These are phyloP conservation scores for Lathronympha strigana DNA, from an alignment of 2,888 invertebrate genomes.

Conservation along the genomic window DNA sequence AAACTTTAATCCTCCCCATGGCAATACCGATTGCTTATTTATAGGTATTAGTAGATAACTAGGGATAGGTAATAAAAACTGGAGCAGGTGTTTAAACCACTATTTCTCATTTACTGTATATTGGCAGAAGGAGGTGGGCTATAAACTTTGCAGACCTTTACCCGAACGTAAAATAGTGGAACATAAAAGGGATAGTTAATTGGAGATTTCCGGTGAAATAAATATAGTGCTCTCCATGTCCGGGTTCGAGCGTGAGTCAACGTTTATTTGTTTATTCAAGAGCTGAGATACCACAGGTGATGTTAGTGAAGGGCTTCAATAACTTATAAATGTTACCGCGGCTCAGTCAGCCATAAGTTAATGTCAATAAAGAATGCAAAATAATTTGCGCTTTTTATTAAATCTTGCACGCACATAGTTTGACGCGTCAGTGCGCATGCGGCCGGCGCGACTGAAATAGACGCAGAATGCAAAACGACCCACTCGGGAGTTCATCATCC, in stretches of 20 bases:
- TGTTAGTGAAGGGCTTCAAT: not conserved
- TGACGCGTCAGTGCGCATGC: slow-evolving; percentile 41
- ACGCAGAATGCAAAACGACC: slow-evolving; percentile 68
- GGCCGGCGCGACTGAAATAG: slow-evolving; percentile 63
- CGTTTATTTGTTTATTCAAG: not conserved
- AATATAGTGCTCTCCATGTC: slow-evolving; percentile 10
- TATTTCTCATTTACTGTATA: slow-evolving; percentile 36
- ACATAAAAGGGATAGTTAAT: slow-evolving; percentile 25
- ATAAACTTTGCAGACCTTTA: slow-evolving; percentile 22
- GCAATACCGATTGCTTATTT: slow-evolving; percentile 49
- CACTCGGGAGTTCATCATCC: slow-evolving; percentile 73
- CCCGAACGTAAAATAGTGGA: slow-evolving; percentile 3
- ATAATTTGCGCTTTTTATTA: slow-evolving; percentile 31
- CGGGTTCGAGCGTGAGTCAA: not conserved
- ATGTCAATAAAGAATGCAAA: slow-evolving; percentile 28
- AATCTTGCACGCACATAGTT: slow-evolving; percentile 39
- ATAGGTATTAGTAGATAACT: slow-evolving; percentile 48
- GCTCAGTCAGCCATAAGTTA: slow-evolving; percentile 9
- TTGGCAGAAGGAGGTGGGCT: slow-evolving; percentile 18
- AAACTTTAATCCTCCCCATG: slow-evolving; percentile 13
- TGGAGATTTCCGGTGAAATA: slow-evolving; percentile 23
- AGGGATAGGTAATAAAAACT: slow-evolving; percentile 53
- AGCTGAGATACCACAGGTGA: not conserved
- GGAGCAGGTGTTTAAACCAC: slow-evolving; percentile 50
- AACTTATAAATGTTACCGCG: slow-evolving; percentile 15